Evolutionary conservation across 2,113 vertebrate genomes (phyloP), one percentile per base, ranked within the genome.

Genomic region (Chamaea fasciata): DNA sequence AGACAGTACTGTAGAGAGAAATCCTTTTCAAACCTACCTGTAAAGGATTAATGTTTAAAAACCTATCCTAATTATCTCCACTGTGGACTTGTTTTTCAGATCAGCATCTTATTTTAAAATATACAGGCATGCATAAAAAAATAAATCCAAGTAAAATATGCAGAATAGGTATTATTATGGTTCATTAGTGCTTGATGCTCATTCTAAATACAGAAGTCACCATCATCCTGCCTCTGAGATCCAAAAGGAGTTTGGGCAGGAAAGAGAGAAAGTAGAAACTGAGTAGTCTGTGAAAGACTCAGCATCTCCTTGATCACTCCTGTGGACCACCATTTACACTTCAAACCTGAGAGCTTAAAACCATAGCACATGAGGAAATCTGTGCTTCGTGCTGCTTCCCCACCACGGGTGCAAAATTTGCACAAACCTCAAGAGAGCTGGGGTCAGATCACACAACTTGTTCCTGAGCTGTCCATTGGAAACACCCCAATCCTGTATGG

Each of bases 91-190:
- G 6, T 49, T 92, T 79, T 92, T 73, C 41, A 39, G 50, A 79
- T 91, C 57, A 85, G 26, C 53, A 71, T 91, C 31, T 79, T 89
- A 75, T 83, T 94, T 92, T 74, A 83, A 89, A 87, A 56, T 68
- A 83, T 26, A 59, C 10, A 31, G 19, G 17, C 27, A 73, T 39
- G 12, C 24, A 42, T 50, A 76, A 90, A 56, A 56, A 85, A 85
- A 88, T 44, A 76, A 95, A 88, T 91, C n/a, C n/a, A 49, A 44
- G 26, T 50, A 50, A 64, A 71, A 23, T 87, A 65, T 77, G 37
- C 49, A 80, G 92, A 87, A 62, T 62, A 46, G 12, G 2, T 52
- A 41, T 89, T 94, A 86, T 60, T 81, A 46, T 44, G 22, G 22
- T 42, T 96, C 80, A 87, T 92, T 94, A 94, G 28, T 14, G 15